Evolutionary conservation across 2,797 vertebrate species (phyloP), one percentile per base, ranked within the genome.

Genomic region (Scleropages formosus): DNA sequence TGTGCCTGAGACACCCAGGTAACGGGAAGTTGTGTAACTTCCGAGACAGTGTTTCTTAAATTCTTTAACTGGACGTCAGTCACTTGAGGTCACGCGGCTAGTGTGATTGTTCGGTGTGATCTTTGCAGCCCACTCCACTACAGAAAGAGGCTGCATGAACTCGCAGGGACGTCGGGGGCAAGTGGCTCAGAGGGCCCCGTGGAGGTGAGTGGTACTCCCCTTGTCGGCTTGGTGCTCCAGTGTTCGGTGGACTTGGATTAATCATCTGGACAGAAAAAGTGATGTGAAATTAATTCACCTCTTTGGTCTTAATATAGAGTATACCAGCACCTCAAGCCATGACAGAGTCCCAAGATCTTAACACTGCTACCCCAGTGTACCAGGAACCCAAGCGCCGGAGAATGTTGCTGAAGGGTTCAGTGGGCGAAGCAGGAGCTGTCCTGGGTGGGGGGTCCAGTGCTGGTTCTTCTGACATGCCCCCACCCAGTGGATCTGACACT

Each of bases 1-100:
- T 0, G 79, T 91, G 51, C 90, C 90, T 0, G 90, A 92, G 44
- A 93, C 92, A 0, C 92, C 90, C 58, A 92, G 91, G 91, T 92
- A 89, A 16, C 20, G 44, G 58, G 53, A 10, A 0, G 67, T 4
- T 24, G 10, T 20, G 11, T 3, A 18, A 18, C 24, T 27, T 1
- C 12, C 61, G 7, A 16, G 16, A 18, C 0, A 18, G 63, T 4
- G 27, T 27, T 15, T 15, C 62, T 26, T 16, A 46, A 11, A 39
- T 10, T 44, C 22, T 10, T 22, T 15, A 44, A 60, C 16, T 16
- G 26, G 31, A 60, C 62, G 7, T 61, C 1, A 56, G 24, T 22
- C 62, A 1, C 7, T n/a, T 67, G 64, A 22, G 15, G 13, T 26
- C 24, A 16, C 27, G 26, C 15, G 15, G 12, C 6, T 73, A 15